Evolutionary conservation across 1,140 invertebrate species (phyloP), one percentile per base, ranked within the genome.

Genomic region (Cecropterus lyciades): DNA sequence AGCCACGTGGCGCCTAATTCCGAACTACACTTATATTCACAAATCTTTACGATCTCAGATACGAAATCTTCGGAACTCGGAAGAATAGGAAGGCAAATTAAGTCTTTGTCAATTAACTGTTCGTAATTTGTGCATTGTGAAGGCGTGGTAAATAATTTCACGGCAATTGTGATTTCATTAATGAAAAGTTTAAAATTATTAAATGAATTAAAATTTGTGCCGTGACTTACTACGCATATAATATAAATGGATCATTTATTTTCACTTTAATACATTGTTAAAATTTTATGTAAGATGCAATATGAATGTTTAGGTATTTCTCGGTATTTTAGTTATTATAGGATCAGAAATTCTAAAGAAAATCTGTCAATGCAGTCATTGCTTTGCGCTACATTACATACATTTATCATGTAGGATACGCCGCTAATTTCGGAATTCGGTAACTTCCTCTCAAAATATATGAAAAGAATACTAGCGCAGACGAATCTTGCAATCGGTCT

Each of bases 1-100:
- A 45, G 75, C 68, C 87, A 89, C 86, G 84, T 85, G 89, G 73
- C 85, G 85, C 83, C 74, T 77, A 73, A 76, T 74, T 71, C 75
- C 55, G 20, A 70, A 75, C 70, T 76, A 70, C 73, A 71, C 65
- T 71, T 60, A 69, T 52, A 67, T 65, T 65, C 67, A 60, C 46
- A 69, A 69, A 67, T 72, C 70, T 72, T 77, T 56, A 69, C 70
- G 59, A 37, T 17, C 37, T 63, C 37, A 63, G 60, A 63, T 20
- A 63, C 59, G 33, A 40, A 51, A n/a, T 63, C 60, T 63, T 63
- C 48, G 33, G 9, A 63, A 63, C 60, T 63, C 48, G 60, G 60
- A 63, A 63, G 60, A 63, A 63, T 33, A 42, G 30, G 17, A 43
- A 24, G 9, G 4, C 27, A 52, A 63, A 51, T 62, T 51, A 52